Conservation (phyloP, 2,113 vertebrate species). For the Etheostoma spectabile region DNA sequence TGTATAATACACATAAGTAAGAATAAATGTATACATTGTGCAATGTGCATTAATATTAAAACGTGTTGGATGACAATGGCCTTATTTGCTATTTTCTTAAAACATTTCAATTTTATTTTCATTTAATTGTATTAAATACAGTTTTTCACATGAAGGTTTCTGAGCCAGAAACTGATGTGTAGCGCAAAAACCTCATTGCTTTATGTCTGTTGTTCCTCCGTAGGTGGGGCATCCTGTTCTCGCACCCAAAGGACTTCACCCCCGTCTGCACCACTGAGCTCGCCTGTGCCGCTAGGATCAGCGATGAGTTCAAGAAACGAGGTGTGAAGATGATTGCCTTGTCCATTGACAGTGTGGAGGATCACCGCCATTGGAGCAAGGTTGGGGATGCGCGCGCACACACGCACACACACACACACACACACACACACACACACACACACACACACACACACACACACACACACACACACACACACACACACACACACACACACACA, state of each 20-base stretch:
- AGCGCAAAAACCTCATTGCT: not conserved
- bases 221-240: slow-evolving; percentile 98
- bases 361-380: slow-evolving; percentile 94
- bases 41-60: not conserved
- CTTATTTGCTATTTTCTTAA: not conserved
- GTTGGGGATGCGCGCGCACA: no score
- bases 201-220: slow-evolving; percentile 8
- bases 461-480: no score
- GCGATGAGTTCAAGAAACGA: slow-evolving; percentile 89
- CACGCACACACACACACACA: no score
- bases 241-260: slow-evolving; percentile 95
- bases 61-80: not conserved
- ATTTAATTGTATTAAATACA: not conserved
- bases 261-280: slow-evolving; percentile 98
- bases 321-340: slow-evolving; percentile 95
- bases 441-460: no score
- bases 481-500: no score
- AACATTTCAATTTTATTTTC: no score
- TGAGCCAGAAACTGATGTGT: not conserved
- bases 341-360: slow-evolving; percentile 93
- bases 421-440: not conserved
- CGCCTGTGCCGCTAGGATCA: slow-evolving; percentile 88
- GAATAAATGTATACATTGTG: not conserved
- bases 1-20: not conserved
- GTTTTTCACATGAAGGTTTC: not conserved